A percentile compares a stretch with the other conserved stretches of the same genome.
These are phyloP conservation scores for Bufo gargarizans DNA, from an alignment of 2,113 vertebrate species.

Conservation along the genomic window DNA sequence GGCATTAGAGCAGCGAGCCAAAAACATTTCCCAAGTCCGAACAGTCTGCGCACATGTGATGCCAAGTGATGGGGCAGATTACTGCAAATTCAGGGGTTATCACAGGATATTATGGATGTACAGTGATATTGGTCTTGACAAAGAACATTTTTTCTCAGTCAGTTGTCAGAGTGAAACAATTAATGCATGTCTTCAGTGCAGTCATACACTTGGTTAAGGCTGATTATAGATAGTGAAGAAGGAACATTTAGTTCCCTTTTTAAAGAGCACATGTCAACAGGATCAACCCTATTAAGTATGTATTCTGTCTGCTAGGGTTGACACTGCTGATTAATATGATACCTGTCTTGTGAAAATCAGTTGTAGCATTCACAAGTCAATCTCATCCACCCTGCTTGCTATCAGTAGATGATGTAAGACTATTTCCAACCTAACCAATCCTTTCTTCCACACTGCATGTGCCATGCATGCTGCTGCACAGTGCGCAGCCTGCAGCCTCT, in stretches of 20 bases:
- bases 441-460: neutral
- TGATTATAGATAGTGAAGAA: neutral
- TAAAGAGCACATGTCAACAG: neutral
- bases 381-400: too few species aligned
- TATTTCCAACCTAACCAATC: neutral
- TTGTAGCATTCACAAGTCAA: too few species aligned
- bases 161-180: neutral
- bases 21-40: conserved; percentile 10
- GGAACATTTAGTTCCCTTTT: neutral
- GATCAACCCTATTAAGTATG: too few species aligned
- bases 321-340: too few species aligned
- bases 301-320: too few species aligned
- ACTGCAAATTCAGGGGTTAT: conserved; percentile 3
- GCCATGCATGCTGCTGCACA: neutral
- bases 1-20: conserved; percentile 18
- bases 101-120: neutral
- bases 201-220: neutral
- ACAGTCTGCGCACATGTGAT: neutral
- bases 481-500: neutral
- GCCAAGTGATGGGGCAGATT: neutral
- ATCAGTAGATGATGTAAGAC: too few species aligned
- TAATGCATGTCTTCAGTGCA: neutral
- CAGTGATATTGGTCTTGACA: too few species aligned
- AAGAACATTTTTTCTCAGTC: neutral
- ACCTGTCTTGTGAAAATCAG: too few species aligned